Evolutionary conservation across 2,888 invertebrate genomes (phyloP).

Genomic region (Slavum lentiscoides): DNA sequence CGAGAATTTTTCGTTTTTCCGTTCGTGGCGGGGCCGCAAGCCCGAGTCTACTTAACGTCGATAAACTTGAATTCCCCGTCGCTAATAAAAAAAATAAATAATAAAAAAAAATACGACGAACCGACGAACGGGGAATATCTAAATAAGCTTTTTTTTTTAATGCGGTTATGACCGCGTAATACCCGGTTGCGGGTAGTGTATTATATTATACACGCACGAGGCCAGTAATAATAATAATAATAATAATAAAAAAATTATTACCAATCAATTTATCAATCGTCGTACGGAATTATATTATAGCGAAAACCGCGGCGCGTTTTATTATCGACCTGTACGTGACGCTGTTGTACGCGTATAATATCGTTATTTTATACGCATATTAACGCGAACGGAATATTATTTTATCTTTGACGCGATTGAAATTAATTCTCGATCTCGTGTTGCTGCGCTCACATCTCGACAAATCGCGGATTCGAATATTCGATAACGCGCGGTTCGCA

Average conservation of each 20-base stretch:
- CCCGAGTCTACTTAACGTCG: neutral
- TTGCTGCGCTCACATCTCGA: too few species aligned
- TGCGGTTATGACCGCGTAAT: neutral
- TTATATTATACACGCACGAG: neutral
- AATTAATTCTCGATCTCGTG: neutral
- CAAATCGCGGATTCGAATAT: too few species aligned
- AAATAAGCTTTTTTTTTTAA: neutral
- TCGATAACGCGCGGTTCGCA: too few species aligned
- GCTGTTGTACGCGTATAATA: too few species aligned
- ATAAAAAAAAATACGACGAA: neutral
- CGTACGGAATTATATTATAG: too few species aligned
- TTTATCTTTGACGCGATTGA: too few species aligned
- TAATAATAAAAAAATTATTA: too few species aligned
- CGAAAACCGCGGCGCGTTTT: too few species aligned
- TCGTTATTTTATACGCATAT: too few species aligned
- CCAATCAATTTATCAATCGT: too few species aligned
- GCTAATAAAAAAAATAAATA: neutral
- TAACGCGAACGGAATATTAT: too few species aligned
- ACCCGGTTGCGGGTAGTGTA: neutral
- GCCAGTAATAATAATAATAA: neutral
- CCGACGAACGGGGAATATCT: constrained; percentile 2
- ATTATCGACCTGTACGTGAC: too few species aligned
- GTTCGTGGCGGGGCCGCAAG: neutral
- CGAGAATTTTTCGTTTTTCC: neutral
- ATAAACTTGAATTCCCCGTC: neutral